Base-by-base conservation (phyloP, 1,140 invertebrate genomes). In the Pissodes strobi region DNA sequence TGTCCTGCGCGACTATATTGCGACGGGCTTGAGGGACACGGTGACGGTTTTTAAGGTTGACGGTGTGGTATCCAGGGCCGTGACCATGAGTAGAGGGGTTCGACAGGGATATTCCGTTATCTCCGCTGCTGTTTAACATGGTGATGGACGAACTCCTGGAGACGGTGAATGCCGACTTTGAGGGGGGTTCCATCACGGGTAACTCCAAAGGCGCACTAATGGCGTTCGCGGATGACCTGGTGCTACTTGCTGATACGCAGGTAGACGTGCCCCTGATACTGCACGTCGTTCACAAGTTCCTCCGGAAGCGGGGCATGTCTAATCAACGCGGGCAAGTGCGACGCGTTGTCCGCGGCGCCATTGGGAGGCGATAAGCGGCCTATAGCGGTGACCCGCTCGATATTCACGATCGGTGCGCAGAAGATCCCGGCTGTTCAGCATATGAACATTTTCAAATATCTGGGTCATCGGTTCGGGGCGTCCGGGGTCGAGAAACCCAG, bases 201-300 rank as follows among this genome's bases (percentile, higher is more conserved):
- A 57, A 45, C 0, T 43, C 59, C 9, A 53, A 19, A 2, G 39
- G 75, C 0, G 69, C 71, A 0, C 56, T 68, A 0, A 37, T 78
- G 13, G 77, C 75, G 0, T 80, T 76, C 45, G 78, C 78, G 0
- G 79, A 80, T 39, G 79, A 81, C 51, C 37, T 80, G 1, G 66
- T 77, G 8, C 48, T 81, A 3, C 10, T 81, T 0, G 62, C 71
- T 2, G 62, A 51, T 0, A 72, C 69, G 0, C 46, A 51, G 21
- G 21, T 25, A 0, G 72, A 72, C 0, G 66, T 75, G 0, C 61
- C 69, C 9, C 1, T 2, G 1, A 21, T 9, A 6, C 12, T 72
- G 0, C 52, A 57, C 9, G 58, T 25, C 1, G 43, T 46, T 4
- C 2, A 22, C 6, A 2, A 3, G 1, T 66, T 63, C 10, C 38